Conservation (phyloP, 2,113 vertebrate species). For the Bubo scandiacus region DNA sequence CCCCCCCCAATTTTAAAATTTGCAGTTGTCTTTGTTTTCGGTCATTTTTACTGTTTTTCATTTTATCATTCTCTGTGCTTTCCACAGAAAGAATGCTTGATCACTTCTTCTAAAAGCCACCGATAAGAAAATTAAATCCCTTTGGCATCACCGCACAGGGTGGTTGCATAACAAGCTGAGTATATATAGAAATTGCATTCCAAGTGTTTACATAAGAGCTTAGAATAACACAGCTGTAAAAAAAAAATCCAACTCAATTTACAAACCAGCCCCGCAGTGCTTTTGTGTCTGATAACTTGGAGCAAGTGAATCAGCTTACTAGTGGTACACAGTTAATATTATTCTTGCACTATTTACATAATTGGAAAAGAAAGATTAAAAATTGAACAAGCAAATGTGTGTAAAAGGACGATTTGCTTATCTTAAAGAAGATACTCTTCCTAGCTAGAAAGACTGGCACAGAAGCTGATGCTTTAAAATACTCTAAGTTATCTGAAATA, state of each 20-base stretch:
- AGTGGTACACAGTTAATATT: not conserved
- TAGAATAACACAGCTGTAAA: conserved; percentile 28
- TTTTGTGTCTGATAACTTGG: not conserved
- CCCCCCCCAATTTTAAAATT: not conserved
- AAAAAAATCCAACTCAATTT: conserved; percentile 19
- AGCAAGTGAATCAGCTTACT: not conserved
- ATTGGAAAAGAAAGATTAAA: conserved; percentile 3
- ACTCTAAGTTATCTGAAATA: not conserved
- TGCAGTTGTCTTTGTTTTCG: not conserved
- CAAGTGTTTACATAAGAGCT: conserved; percentile 58
- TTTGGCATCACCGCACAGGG: conserved; percentile 1
- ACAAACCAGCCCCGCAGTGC: not conserved
- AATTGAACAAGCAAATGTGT: not conserved
- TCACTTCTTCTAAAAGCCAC: conserved; percentile 11
- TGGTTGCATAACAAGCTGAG: conserved; percentile 23
- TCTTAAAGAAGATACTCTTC: not conserved
- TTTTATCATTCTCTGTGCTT: not conserved
- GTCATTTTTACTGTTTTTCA: not conserved
- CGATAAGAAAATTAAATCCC: conserved; percentile 28
- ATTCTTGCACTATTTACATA: not conserved
- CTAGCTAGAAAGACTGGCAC: not conserved
- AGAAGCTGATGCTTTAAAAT: not conserved
- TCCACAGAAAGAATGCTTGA: not conserved
- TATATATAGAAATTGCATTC: conserved; percentile 48
- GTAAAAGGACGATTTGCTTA: not conserved